Percentiles rank a stretch among this genome's conserved stretches.
phyloP scores from a whole-genome alignment of 23 tunicate species.

The Trididemnum miniatum region DNA sequence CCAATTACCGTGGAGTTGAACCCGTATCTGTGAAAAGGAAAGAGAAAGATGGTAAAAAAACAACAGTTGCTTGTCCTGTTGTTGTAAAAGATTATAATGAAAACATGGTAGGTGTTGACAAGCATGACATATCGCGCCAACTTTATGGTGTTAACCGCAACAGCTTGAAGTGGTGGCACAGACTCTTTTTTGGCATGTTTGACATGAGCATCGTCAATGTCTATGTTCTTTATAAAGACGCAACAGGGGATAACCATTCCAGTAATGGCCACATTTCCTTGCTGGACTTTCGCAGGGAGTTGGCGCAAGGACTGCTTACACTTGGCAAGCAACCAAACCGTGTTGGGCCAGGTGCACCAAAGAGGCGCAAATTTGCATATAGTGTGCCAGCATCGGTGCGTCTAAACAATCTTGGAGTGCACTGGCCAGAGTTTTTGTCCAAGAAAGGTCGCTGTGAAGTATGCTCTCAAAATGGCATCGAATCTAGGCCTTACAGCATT shows the following conservation, averaged over 20 bases:
- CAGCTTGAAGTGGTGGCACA: conserved; percentile 19
- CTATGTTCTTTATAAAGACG: conserved; percentile 4
- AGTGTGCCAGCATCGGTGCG: not conserved
- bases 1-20: conserved; percentile 10
- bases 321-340: conserved; percentile 5
- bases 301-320: conserved; percentile 18
- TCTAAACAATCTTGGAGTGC: not conserved
- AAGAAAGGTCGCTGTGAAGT: conserved; percentile 19
- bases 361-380: not conserved
- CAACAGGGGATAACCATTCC: no score
- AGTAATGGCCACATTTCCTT: not conserved
- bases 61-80: not conserved
- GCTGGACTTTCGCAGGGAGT: not conserved
- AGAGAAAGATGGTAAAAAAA: not conserved
- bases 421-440: conserved; percentile 4
- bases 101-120: conserved; percentile 24
- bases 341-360: not conserved
- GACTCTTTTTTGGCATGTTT: conserved; percentile 24
- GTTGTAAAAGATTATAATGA: conserved; percentile 19
- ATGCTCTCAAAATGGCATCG: not conserved
- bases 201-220: conserved; percentile 13
- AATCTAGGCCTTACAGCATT: not conserved
- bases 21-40: not conserved
- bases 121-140: conserved; percentile 2
- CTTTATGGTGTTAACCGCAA: conserved; percentile 13